Conservation (phyloP, 1,140 invertebrate genomes). For the Acyrthosiphon pisum region DNA sequence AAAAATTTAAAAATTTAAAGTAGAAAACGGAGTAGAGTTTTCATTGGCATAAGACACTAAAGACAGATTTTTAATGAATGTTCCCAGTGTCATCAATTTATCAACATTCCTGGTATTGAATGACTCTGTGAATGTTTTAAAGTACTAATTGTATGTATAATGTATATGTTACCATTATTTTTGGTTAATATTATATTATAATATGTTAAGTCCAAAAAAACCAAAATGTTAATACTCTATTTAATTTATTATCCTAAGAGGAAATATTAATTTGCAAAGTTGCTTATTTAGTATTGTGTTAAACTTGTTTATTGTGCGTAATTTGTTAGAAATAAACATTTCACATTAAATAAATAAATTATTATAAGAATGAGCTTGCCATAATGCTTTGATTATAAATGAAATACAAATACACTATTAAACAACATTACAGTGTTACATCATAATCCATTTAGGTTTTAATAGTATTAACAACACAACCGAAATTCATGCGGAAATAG, state of each 20-base stretch:
- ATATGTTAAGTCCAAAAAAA: background rate
- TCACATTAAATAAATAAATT: background rate
- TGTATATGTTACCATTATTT: background rate
- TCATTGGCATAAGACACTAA: too few species aligned
- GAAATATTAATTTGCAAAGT: background rate
- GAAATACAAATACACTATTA: background rate
- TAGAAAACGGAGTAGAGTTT: background rate
- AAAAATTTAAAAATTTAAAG: background rate
- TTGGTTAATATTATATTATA: background rate
- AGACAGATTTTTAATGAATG: too few species aligned
- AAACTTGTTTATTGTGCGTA: background rate
- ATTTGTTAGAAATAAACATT: background rate
- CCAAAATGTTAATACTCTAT: background rate
- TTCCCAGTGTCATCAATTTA: background rate
- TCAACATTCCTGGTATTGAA: background rate
- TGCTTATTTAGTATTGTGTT: background rate
- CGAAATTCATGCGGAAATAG: background rate
- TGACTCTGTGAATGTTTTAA: background rate
- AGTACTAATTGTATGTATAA: background rate
- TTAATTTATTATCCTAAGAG: background rate
- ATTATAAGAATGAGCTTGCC: background rate
- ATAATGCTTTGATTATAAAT: background rate
- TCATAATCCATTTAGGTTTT: background rate
- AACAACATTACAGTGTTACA: background rate
- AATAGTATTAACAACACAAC: background rate